Conservation (phyloP, 2,113 vertebrate species). For the Echinops telfairi region DNA sequence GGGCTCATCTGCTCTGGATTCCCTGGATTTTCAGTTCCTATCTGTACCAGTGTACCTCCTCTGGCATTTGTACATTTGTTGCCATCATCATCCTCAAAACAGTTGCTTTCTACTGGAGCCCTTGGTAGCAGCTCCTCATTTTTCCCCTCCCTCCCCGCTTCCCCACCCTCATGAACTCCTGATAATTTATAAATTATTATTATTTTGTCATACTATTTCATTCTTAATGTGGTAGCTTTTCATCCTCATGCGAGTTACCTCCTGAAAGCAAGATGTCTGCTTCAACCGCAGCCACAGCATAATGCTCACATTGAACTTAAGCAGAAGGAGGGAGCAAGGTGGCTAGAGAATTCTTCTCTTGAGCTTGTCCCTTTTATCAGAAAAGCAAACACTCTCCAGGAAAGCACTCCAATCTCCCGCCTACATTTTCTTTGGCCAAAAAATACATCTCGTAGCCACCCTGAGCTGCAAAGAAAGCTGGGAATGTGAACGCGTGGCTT, state of each 20-base stretch:
- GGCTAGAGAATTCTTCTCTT: background rate
- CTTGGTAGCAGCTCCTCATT: too few relatives aligned
- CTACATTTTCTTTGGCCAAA: slow-evolving; percentile 25
- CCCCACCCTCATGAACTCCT: too few relatives aligned
- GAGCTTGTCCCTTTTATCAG: background rate
- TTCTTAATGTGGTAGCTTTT: background rate
- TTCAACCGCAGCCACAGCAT: background rate
- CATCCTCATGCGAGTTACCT: background rate
- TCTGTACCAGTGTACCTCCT: too few relatives aligned
- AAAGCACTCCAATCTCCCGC: background rate
- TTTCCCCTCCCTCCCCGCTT: too few relatives aligned
- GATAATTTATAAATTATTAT: too few relatives aligned
- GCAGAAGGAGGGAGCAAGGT: background rate
- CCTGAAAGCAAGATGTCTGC: background rate
- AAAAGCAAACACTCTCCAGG: slow-evolving; percentile 10
- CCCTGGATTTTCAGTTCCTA: too few relatives aligned
- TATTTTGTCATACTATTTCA: background rate
- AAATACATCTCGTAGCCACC: background rate
- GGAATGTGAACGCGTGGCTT: background rate
- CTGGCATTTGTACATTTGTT: too few relatives aligned
- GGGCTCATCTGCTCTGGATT: too few relatives aligned
- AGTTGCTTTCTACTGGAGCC: too few relatives aligned
- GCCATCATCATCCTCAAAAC: too few relatives aligned
- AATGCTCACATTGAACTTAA: background rate
- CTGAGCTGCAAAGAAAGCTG: background rate